Percentiles rank a stretch among this genome's conserved stretches.
phyloP scores from a whole-genome alignment of 2,113 vertebrate species.

The Chaetorhynchus papuensis region DNA sequence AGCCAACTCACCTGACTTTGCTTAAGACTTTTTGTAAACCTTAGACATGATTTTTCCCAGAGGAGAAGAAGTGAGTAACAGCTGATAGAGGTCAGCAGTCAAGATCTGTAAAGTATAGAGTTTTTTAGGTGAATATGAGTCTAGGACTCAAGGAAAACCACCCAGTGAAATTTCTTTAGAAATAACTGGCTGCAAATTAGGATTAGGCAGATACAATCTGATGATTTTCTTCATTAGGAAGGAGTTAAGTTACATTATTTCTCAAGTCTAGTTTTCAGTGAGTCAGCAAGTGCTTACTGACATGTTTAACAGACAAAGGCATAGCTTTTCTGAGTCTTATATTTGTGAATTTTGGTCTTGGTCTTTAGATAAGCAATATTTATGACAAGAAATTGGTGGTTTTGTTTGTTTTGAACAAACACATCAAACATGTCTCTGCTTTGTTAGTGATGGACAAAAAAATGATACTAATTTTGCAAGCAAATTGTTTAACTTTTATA shows the following conservation, averaged over 20 bases:
- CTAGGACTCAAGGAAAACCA: background rate
- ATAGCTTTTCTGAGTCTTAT: background rate
- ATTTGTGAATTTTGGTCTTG: background rate
- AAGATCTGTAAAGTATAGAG: background rate
- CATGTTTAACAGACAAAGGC: background rate
- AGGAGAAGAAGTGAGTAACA: background rate
- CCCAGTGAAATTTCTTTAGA: background rate
- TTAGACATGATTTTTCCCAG: background rate
- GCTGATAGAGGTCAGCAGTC: background rate
- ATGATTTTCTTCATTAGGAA: background rate
- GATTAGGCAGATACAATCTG: background rate
- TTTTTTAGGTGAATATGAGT: background rate
- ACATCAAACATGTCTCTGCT: background rate
- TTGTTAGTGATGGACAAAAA: background rate
- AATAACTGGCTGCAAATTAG: background rate
- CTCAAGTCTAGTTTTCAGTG: background rate
- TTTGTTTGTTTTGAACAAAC: background rate
- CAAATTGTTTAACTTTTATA: background rate
- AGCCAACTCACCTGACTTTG: background rate
- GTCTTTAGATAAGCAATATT: background rate
- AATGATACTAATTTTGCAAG: background rate
- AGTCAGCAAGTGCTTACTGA: background rate
- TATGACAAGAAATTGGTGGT: background rate
- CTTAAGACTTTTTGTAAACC: background rate
- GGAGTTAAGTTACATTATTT: background rate